Base-by-base conservation (phyloP, 2,797 vertebrate genomes). In the Chrysocyon brachyurus region DNA sequence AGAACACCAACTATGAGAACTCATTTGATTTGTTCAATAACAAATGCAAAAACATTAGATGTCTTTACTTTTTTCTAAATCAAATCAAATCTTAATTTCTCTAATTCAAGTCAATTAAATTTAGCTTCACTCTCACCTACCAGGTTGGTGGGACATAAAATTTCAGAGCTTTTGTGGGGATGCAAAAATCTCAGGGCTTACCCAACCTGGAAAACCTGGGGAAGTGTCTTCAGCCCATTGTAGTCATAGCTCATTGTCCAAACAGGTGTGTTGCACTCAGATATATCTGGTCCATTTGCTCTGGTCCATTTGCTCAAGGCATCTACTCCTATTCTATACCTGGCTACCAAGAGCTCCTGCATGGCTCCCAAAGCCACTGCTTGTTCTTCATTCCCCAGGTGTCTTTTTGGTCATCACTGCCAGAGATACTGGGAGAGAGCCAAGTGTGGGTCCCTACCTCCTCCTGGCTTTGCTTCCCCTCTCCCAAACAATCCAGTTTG, bases 1-100 rank as follows among this genome's bases (percentile, higher is more conserved):
- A 89, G 78, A 96, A 46, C 17, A 92, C 66, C 90, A 94, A 83
- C n/a, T 66, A 70, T 64, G 86, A 5, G 73, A 96, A 96, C 7
- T 33, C 40, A 66, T 64, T 95, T 97, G 19, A 83, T 63, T 92
- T 95, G 31, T 85, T 92, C 59, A 63, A 26, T 82, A 94, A 82
- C 66, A 77, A 97, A 33, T 15, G 21, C 1, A 88, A 86, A 22
- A 93, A 92, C 24, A 83, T 94, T 93, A 11, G 10, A 40, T 94
- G 79, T 95, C 12, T 75, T 84, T 88, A 70, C 15, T 91, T 49
- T 63, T 92, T 84, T 59, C 57, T 81, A 64, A 94, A 81, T 93
- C 22, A 75, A 92, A 64, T 91, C 57, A 81, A 64, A 63, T 21
- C 81, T 91, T 95, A 78, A n/a, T 79, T 79, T 78, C 83, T 86